Base-by-base conservation (phyloP, 1,140 invertebrate genomes). In the Pentalonia nigronervosa region DNA sequence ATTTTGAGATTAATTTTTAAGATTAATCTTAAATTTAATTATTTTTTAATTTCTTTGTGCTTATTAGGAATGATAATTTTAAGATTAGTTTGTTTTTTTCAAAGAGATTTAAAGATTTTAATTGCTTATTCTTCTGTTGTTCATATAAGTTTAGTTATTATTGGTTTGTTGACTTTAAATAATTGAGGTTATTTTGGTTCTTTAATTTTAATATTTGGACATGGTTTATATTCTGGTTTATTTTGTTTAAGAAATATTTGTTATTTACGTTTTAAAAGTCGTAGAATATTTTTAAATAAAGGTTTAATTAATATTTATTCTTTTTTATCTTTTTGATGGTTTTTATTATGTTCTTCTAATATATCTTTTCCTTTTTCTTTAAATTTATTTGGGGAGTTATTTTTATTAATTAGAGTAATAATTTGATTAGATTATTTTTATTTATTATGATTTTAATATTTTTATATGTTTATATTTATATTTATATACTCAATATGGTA, bases 171-270 rank as follows among this genome's bases (percentile, higher is more conserved):
- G 47, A 84, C 41, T 84, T 25, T 45, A 25, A 84, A 45, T 45
- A 84, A 45, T 84, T 84, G 41, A 47, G 83, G 83, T 84, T 84
- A 84, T 84, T 45, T 20, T 45, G 41, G 83, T 25, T 41, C 36
- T 3, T 47, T 47, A 23, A 36, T 84, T 84, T 84, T 84, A 84
- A 84, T 84, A 45, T 25, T 45, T 84, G 41, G 36, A 0, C 83
- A 84, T 84, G 83, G 83, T 25, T 84, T 84, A 84, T 84, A 41
- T 84, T 84, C 81, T 84, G 83, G 41, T 11, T 84, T 84, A 45
- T 84, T 84, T 84, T 84, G 83, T 84, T 84, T 84, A 84, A 47
- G 83, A 45, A 84, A 45, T 45, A 84, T 84, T 84, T 84, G 41
- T 84, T 84, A 84, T 84, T 25, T 84, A 45, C 41, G 41, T 45